Conservation (phyloP, 2,113 vertebrate species). For the Puntigrus tetrazona region DNA sequence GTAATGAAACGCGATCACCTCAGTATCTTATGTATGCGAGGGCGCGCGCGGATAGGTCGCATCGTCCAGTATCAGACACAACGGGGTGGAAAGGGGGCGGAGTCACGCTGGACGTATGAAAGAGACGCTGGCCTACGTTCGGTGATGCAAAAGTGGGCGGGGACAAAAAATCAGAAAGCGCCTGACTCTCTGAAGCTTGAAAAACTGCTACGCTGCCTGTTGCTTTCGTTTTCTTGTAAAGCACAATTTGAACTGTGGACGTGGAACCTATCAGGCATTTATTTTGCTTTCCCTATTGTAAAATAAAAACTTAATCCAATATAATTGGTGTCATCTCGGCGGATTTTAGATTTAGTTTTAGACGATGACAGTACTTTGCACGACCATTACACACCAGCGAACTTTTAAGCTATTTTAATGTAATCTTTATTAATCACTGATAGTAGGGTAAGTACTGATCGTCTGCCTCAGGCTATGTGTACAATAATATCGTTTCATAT, state of each 20-base stretch:
- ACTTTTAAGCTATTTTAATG: background rate
- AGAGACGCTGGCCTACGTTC: background rate
- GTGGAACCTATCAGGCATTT: background rate
- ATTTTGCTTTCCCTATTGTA: slow-evolving; percentile 11
- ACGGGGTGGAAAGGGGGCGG: slow-evolving; percentile 12
- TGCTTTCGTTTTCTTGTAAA: slow-evolving; percentile 20
- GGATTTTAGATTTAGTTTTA: background rate
- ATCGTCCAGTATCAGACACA: slow-evolving; percentile 20
- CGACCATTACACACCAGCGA: background rate
- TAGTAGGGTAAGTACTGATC: background rate
- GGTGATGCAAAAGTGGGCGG: background rate
- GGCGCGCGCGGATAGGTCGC: background rate
- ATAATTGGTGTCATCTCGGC: background rate
- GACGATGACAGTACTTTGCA: background rate
- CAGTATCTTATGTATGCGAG: background rate
- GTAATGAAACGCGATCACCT: background rate
- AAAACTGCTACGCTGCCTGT: background rate
- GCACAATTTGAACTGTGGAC: background rate
- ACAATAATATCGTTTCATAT: background rate
- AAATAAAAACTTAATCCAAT: too few relatives aligned
- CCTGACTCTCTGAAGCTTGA: background rate
- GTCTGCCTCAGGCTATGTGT: background rate
- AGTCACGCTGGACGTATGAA: background rate
- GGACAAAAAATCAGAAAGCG: background rate
- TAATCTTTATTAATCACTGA: background rate